Evolutionary conservation across 2,113 vertebrate genomes (phyloP).

Genomic region (Ancistrus triradiatus): DNA sequence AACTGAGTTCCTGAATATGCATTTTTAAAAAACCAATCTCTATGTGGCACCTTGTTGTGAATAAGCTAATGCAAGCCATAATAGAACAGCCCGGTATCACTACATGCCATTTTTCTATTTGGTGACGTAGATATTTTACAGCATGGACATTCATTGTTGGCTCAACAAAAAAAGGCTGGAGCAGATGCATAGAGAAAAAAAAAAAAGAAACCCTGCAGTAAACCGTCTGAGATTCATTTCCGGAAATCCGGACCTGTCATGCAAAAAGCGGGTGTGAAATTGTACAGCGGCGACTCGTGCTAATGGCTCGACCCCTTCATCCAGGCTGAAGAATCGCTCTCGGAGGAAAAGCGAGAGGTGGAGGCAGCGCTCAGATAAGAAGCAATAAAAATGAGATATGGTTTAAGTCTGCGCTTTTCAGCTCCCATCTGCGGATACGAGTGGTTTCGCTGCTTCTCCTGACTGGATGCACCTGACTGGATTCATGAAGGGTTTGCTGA

Average conservation of each 20-base stretch:
- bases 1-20: too few species aligned
- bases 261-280: slow-evolving; percentile 10
- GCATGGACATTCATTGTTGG: too few species aligned
- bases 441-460: not conserved
- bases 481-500: not conserved
- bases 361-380: not conserved
- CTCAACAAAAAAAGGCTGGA: too few species aligned
- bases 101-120: too few species aligned
- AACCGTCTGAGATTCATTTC: too few species aligned
- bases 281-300: slow-evolving; percentile 4
- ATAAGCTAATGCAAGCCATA: too few species aligned
- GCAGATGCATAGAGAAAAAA: too few species aligned
- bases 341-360: not conserved
- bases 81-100: too few species aligned
- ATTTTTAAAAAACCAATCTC: too few species aligned
- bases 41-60: too few species aligned
- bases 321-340: slow-evolving; percentile 5
- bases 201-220: too few species aligned
- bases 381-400: slow-evolving; percentile 17
- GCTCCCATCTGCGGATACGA: not conserved
- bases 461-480: not conserved
- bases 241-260: slow-evolving; percentile 4
- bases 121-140: too few species aligned
- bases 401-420: not conserved
- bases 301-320: slow-evolving; percentile 16